phyloP scores from a whole-genome alignment of 1,140 invertebrate genomes.

The Euwallacea fornicatus region DNA sequence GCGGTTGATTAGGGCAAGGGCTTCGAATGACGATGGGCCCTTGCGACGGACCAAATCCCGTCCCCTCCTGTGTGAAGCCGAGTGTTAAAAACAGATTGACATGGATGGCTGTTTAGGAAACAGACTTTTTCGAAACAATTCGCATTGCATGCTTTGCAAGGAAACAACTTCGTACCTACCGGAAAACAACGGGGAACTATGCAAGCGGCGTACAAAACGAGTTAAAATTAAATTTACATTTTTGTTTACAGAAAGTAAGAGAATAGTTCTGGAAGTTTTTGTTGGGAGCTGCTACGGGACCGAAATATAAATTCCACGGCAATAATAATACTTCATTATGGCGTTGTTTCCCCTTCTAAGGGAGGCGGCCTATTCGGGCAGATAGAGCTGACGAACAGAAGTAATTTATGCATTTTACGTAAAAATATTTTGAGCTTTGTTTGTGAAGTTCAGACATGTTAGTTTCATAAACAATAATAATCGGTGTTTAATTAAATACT shows the following conservation, averaged over 20 bases:
- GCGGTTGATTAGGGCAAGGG: no score
- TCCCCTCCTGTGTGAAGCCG: no score
- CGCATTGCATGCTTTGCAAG: conserved; percentile 15
- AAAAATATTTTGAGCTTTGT: no score
- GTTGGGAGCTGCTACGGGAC: conserved; percentile 8
- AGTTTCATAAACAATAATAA: no score
- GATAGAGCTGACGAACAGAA: no score
- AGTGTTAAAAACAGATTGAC: no score
- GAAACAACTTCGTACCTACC: conserved; percentile 19
- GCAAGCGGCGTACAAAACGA: conserved; percentile 24
- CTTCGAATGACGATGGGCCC: no score
- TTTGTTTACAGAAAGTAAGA: conserved; percentile 29
- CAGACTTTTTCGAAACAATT: conserved; percentile 23
- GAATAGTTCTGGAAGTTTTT: conserved; percentile 26
- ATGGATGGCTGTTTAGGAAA: no score
- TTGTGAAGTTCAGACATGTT: no score
- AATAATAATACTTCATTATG: conserved; percentile 25
- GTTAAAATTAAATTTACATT: conserved; percentile 33
- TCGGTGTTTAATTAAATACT: conserved; percentile 28
- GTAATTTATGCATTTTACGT: no score
- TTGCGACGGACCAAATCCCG: no score
- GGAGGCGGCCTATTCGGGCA: no score
- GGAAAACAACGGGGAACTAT: conserved; percentile 22
- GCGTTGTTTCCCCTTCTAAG: conserved; percentile 1
- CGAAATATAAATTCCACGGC: conserved; percentile 23